These are phyloP conservation scores for Clarias platycephalus DNA, from an alignment of 2,797 vertebrate genomes.

Conservation along the genomic window DNA sequence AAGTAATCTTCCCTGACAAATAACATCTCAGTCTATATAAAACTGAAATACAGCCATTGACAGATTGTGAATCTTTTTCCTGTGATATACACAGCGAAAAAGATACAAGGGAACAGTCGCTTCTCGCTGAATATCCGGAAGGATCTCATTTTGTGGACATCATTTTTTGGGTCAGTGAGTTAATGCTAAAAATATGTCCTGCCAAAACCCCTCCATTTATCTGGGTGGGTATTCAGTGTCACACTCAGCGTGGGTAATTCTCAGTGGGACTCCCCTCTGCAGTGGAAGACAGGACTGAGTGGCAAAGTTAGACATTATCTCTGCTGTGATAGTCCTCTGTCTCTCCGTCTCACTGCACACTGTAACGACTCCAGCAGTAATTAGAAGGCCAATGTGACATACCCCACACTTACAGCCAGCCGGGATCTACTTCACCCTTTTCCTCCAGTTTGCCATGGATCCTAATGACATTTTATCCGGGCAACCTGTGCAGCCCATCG, in stretches of 20 bases:
- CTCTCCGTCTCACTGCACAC: conserved; percentile 56
- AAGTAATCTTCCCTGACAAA: not conserved
- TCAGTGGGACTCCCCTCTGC: conserved; percentile 68
- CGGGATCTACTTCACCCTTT: conserved; percentile 34
- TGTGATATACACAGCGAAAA: conserved; percentile 54
- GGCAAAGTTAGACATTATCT: conserved; percentile 72
- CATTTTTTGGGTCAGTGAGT: conserved; percentile 77
- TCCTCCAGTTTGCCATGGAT: conserved; percentile 26
- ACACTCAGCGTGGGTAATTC: conserved; percentile 69
- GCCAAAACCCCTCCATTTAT: conserved; percentile 73
- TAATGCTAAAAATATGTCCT: conserved; percentile 78
- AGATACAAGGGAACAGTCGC: conserved; percentile 61
- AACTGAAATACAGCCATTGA: conserved; percentile 57
- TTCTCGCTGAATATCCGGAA: conserved; percentile 61
- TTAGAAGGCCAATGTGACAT: conserved; percentile 54
- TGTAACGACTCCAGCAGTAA: conserved; percentile 55
- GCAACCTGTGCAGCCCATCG: conserved; percentile 26
- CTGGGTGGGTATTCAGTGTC: conserved; percentile 73
- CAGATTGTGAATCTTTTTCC: conserved; percentile 53
- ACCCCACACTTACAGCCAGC: conserved; percentile 48
- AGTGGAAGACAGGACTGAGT: conserved; percentile 64
- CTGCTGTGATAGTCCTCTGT: conserved; percentile 64
- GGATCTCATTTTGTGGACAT: conserved; percentile 69
- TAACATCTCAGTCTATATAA: conserved; percentile 43
- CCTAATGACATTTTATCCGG: conserved; percentile 42